These are phyloP conservation scores for Metalampra italica DNA, from an alignment of 2,888 invertebrate genomes.

Conservation along the genomic window DNA sequence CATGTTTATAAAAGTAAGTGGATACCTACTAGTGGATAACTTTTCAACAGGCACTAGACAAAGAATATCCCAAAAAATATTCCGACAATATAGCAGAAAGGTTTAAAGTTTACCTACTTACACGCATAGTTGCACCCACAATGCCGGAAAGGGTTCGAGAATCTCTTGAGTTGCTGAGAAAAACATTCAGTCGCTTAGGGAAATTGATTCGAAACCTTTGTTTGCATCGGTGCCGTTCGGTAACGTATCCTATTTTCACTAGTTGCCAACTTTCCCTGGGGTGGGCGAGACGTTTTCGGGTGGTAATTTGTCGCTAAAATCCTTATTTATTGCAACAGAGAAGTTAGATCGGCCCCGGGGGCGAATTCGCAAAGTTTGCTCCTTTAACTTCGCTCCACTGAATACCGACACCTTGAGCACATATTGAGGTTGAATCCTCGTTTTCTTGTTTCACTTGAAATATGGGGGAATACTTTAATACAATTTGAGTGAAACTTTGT, in stretches of 20 bases:
- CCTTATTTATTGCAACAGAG: slow-evolving; percentile 75
- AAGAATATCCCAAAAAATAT: too few species aligned
- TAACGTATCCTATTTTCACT: slow-evolving; percentile 48
- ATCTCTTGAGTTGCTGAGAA: slow-evolving; percentile 9
- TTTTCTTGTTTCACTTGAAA: slow-evolving; percentile 68
- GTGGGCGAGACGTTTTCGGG: slow-evolving; percentile 69
- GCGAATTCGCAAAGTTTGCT: slow-evolving; percentile 70
- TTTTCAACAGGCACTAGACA: too few species aligned
- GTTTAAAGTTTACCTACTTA: slow-evolving; percentile 8
- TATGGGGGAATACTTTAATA: slow-evolving; percentile 60
- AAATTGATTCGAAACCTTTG: slow-evolving; percentile 32
- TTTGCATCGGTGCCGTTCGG: slow-evolving; percentile 27
- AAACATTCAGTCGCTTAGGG: slow-evolving; percentile 11
- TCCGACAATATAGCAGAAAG: too few species aligned
- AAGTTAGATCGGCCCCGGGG: slow-evolving; percentile 72
- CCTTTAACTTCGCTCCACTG: slow-evolving; percentile 72
- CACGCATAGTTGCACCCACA: not conserved
- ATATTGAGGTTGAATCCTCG: slow-evolving; percentile 72
- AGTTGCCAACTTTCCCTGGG: slow-evolving; percentile 59
- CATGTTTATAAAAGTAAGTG: too few species aligned
- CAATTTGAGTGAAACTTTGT: slow-evolving; percentile 41
- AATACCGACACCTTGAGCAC: slow-evolving; percentile 71
- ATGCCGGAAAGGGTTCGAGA: slow-evolving; percentile 7
- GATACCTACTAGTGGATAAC: too few species aligned
- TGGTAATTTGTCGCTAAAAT: slow-evolving; percentile 77